These are phyloP conservation scores for Glareola pratincola DNA, from an alignment of 2,113 vertebrate genomes.

Conservation along the genomic window DNA sequence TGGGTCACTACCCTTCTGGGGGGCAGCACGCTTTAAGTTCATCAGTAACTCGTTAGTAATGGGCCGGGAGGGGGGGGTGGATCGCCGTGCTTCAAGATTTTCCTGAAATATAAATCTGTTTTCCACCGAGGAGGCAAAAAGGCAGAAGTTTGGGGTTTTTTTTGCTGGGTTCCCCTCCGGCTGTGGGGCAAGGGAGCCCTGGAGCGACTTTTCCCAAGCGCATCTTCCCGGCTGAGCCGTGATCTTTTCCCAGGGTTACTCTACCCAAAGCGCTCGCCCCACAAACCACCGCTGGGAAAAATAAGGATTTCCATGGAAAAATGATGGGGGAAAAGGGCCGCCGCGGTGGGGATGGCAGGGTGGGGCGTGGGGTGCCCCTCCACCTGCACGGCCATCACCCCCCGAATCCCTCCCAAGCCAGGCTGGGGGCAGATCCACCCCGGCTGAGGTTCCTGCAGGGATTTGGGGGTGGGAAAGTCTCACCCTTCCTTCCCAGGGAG, in stretches of 20 bases:
- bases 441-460: background rate
- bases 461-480: background rate
- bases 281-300: background rate
- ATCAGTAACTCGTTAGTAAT: background rate
- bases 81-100: rapidly evolving
- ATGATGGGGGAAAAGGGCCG: background rate
- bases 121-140: background rate
- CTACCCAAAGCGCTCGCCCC: no score
- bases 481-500: background rate
- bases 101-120: background rate
- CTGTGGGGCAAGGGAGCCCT: background rate
- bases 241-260: background rate
- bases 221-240: rapidly evolving
- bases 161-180: background rate
- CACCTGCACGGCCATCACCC: background rate
- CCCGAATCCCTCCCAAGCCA: background rate
- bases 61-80: background rate
- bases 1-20: background rate
- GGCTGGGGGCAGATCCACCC: background rate
- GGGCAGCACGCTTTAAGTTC: background rate
- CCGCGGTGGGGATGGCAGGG: rapidly evolving
- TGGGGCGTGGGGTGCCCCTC: background rate
- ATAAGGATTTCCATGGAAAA: background rate
- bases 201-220: background rate
- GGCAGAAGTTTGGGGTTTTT: background rate